Evolutionary conservation across 2,797 vertebrate species (phyloP).

Genomic region (Pelobates cultripes): DNA sequence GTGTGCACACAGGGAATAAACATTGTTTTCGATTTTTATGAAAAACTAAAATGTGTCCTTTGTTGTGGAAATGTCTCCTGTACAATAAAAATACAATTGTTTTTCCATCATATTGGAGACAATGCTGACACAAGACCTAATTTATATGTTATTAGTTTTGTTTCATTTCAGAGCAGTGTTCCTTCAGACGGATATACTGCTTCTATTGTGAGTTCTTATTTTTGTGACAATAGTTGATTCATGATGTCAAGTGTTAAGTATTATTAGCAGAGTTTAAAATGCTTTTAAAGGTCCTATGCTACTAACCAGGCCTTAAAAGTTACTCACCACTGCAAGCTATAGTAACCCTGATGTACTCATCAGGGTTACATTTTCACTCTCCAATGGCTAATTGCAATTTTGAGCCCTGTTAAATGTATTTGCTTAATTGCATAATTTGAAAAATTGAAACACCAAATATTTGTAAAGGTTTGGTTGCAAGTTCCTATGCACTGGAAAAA

Average conservation of each 20-base stretch:
- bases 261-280: background rate
- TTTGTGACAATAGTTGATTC: background rate
- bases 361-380: too few relatives aligned
- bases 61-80: background rate
- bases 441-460: too few relatives aligned
- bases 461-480: too few relatives aligned
- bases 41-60: background rate
- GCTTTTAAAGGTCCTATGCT: too few relatives aligned
- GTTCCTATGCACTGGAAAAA: too few relatives aligned
- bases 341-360: too few relatives aligned
- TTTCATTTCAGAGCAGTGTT: background rate
- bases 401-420: too few relatives aligned
- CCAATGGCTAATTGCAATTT: too few relatives aligned
- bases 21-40: background rate
- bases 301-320: too few relatives aligned
- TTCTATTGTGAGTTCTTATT: background rate
- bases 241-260: background rate
- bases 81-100: background rate
- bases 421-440: too few relatives aligned
- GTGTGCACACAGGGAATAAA: background rate
- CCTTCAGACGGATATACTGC: background rate
- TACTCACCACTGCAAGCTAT: too few relatives aligned
- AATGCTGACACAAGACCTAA: background rate
- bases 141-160: slow-evolving; percentile 1
- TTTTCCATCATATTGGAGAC: background rate